Conservation (phyloP, 2,797 vertebrate genomes). For the Anabacerthia variegaticeps region DNA sequence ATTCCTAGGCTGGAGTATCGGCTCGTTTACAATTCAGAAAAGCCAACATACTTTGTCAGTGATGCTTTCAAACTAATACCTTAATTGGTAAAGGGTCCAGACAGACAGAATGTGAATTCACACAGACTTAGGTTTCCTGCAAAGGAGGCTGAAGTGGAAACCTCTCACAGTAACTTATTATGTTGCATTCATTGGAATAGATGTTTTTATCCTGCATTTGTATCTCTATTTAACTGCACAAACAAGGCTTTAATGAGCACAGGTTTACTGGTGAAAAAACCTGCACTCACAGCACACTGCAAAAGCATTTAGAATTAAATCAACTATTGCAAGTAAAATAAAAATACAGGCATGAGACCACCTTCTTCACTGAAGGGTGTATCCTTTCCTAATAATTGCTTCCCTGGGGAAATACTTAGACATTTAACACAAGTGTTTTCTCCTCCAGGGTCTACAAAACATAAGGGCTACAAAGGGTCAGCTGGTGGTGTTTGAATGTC, state of each 20-base stretch:
- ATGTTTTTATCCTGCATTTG: not conserved
- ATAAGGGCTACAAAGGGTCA: conserved; percentile 83
- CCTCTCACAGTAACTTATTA: not conserved
- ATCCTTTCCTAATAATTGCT: not conserved
- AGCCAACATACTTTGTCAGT: not conserved
- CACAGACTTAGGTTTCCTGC: not conserved
- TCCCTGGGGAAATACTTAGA: not conserved
- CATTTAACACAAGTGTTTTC: not conserved
- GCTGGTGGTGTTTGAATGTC: conserved; percentile 85
- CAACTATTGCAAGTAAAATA: not conserved
- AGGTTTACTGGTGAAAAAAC: not conserved
- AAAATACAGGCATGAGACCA: not conserved
- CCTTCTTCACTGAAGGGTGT: not conserved
- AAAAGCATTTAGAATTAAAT: not conserved
- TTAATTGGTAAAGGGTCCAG: not conserved
- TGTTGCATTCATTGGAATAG: not conserved
- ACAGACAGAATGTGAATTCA: not conserved
- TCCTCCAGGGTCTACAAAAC: conserved; percentile 83
- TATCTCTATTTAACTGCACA: not conserved
- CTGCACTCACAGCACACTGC: not conserved
- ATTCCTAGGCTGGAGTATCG: not conserved
- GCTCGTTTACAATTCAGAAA: not conserved
- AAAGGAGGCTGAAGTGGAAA: not conserved
- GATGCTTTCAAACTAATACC: not conserved
- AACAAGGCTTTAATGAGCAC: not conserved